phyloP scores from a whole-genome alignment of 2,113 vertebrate species.

The Chloebia gouldiae region DNA sequence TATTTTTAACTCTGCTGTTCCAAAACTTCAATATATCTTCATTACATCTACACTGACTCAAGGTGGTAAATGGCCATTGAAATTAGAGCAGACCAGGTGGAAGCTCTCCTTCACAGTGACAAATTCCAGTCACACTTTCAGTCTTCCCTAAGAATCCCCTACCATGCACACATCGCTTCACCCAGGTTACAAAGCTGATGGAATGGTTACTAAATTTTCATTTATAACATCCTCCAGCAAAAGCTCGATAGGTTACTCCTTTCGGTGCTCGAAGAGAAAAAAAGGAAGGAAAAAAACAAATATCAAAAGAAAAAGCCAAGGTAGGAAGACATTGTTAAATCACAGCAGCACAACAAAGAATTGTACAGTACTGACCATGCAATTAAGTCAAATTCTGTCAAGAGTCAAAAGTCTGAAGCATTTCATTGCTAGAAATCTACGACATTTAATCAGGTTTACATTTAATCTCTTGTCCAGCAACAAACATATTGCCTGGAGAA shows the following conservation, averaged over 20 bases:
- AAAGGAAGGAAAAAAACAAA: background rate
- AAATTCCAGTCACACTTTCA: background rate
- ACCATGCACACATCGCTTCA: constrained; percentile 89
- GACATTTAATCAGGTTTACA: background rate
- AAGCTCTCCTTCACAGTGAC: background rate
- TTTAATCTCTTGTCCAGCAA: background rate
- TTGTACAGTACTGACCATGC: background rate
- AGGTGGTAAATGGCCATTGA: background rate
- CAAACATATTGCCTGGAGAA: background rate
- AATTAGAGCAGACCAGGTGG: background rate
- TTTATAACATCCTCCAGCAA: constrained; percentile 99
- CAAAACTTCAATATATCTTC: background rate
- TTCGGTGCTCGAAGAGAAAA: constrained; percentile 88
- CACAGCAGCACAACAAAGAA: background rate
- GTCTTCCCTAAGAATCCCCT: background rate
- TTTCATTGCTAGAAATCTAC: background rate
- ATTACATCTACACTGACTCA: background rate
- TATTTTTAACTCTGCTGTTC: background rate
- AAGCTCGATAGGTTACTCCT: constrained; percentile 99
- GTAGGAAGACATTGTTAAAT: constrained; percentile 21
- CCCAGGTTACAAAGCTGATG: constrained; percentile 93
- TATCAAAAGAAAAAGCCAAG: constrained; percentile 62
- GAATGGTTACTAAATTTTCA: constrained; percentile 98
- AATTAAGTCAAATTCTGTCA: background rate
- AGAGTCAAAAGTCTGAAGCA: background rate